Percentiles rank a stretch among this genome's conserved stretches.
phyloP scores from a whole-genome alignment of 2,113 vertebrate genomes.

The Daubentonia madagascariensis region DNA sequence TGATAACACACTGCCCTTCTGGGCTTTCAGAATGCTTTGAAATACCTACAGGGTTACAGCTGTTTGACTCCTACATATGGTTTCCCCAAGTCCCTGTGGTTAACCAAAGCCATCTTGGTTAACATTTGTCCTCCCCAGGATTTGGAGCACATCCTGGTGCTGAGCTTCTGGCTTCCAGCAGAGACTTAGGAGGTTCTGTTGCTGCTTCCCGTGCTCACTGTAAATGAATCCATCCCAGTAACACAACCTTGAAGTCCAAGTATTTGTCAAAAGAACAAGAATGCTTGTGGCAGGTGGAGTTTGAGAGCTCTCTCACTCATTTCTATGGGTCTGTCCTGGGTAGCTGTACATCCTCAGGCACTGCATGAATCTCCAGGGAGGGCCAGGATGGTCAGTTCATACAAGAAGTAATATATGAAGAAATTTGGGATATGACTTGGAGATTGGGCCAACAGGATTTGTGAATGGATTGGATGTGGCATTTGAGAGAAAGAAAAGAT shows the following conservation, averaged over 20 bases:
- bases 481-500: not conserved
- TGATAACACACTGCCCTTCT: not conserved
- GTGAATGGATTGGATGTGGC: not conserved
- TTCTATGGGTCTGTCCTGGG: not conserved
- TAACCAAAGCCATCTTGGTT: not conserved
- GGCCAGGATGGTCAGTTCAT: not conserved
- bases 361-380: not conserved
- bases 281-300: not conserved
- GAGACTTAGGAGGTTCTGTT: not conserved
- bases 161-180: not conserved
- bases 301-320: not conserved
- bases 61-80: not conserved
- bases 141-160: not conserved
- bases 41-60: not conserved
- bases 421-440: not conserved
- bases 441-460: not conserved
- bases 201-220: not conserved
- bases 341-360: not conserved
- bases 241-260: not conserved
- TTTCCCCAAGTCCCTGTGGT: not conserved
- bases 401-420: not conserved
- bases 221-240: not conserved
- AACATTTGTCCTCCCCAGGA: not conserved
- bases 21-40: not conserved
- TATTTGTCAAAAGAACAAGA: not conserved